Evolutionary conservation across 2,888 invertebrate genomes (phyloP), one percentile per base, ranked within the genome.

Genomic region (Phoronis australis): DNA sequence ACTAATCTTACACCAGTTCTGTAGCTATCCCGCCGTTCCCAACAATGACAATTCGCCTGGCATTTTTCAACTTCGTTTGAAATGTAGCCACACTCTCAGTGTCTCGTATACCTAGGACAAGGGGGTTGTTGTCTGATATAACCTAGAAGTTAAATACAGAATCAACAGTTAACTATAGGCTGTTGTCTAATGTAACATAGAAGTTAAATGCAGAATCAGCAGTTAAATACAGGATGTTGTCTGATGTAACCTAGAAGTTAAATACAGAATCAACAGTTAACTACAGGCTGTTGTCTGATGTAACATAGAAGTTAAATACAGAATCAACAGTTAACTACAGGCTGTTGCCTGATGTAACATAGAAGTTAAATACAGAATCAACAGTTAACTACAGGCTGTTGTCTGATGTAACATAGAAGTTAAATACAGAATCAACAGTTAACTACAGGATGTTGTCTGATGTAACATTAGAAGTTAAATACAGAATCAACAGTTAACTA

Each of bases 21-120:
- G 94, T 95, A 38, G 99, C 99, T 68, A 99, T 99, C 15, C 99
- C 99, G 27, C 99, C 99, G 82, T 99, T 99, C 6, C 99, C 99
- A 44, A 97, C 84, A 40, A 99, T 82, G 0, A 90, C 77, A 66
- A 99, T 83, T 75, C 83, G 84, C 41, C 83, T 83, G 0, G 92
- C 84, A 48, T 79, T 76, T 48, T 79, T 77, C 9, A 99, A 77
- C 69, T 83, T 84, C 25, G 83, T 75, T 63, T 89, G 84, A 67
- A 96, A 87, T 52, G n/a, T n/a, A n/a, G n/a, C n/a, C n/a, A n/a
- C n/a, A 9, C 95, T 94, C 73, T 96, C 93, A 1, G 93, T 95
- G 69, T 97, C 96, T 63, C 96, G 82, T 54, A 97, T 93, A 2
- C 92, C 93, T 53, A 95, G 71, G 25, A 96, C 84, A 70, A 84